Conservation (phyloP, 2,113 vertebrate genomes). For the Corvus cornix region DNA sequence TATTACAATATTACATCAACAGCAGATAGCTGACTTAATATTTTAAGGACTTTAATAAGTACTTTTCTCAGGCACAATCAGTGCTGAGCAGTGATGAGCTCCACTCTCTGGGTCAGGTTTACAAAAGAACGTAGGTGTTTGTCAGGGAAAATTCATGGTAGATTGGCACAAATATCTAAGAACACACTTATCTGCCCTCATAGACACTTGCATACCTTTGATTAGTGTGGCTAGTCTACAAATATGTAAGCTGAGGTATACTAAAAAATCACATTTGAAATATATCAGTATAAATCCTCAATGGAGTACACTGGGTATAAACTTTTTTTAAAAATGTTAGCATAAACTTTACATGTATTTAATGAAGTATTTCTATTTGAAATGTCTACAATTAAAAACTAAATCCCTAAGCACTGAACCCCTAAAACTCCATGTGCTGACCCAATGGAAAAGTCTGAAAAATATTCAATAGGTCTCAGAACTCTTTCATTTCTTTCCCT, state of each 20-base stretch:
- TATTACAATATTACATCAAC: neutral
- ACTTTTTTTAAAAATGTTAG: neutral
- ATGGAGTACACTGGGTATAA: neutral
- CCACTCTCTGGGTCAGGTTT: neutral
- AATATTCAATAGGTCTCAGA: neutral
- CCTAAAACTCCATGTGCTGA: neutral
- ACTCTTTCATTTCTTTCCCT: neutral
- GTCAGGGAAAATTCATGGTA: neutral
- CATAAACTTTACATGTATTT: neutral
- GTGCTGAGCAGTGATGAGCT: neutral
- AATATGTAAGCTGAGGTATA: neutral
- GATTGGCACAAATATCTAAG: neutral
- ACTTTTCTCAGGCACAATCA: neutral
- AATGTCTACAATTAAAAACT: neutral
- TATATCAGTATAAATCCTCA: neutral
- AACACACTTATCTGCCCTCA: neutral
- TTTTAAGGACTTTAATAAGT: neutral
- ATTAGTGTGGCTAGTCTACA: neutral
- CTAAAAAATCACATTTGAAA: neutral
- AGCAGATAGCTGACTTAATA: neutral
- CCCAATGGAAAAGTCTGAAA: neutral
- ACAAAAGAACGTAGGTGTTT: fast-evolving
- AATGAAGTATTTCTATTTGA: neutral
- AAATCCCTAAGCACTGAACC: neutral
- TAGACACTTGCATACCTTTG: neutral